Evolutionary conservation across 1,140 invertebrate species (phyloP).

Genomic region (Hormaphis cornu): DNA sequence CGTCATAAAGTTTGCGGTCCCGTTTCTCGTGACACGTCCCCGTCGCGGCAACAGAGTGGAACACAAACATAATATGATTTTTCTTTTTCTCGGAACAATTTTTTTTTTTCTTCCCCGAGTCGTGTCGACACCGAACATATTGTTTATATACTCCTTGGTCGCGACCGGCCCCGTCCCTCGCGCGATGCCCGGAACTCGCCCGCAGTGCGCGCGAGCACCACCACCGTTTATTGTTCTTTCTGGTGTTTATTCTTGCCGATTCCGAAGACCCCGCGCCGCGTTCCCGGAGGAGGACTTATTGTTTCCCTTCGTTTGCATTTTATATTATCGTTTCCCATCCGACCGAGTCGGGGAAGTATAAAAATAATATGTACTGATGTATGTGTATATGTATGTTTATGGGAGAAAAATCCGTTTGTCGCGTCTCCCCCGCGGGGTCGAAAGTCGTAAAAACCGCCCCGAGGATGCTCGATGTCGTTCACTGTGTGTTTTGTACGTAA

Average conservation of each 20-base stretch:
- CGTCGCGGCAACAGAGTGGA: not conserved
- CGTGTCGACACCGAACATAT: no score
- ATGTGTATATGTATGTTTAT: not conserved
- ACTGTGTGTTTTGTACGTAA: conserved; percentile 4
- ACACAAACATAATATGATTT: not conserved
- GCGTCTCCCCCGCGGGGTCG: no score
- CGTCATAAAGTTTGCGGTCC: not conserved
- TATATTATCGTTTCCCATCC: not conserved
- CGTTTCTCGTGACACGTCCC: not conserved
- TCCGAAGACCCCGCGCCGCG: not conserved
- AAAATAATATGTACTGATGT: not conserved
- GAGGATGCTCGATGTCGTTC: not conserved
- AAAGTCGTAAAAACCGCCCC: conserved; percentile 12
- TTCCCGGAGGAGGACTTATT: conserved; percentile 23
- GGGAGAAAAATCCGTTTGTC: not conserved
- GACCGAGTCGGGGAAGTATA: not conserved
- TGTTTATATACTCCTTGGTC: not conserved
- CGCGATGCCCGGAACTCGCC: not conserved
- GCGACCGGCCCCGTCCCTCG: not conserved
- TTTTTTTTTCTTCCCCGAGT: not conserved
- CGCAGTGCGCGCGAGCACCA: not conserved
- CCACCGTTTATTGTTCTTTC: conserved; percentile 22
- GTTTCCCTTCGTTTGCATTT: conserved; percentile 21
- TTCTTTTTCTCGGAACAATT: no score
- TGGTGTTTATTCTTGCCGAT: conserved; percentile 16